Evolutionary conservation across 1,140 invertebrate genomes (phyloP), one percentile per base, ranked within the genome.

Genomic region (Drosophila yakuba): DNA sequence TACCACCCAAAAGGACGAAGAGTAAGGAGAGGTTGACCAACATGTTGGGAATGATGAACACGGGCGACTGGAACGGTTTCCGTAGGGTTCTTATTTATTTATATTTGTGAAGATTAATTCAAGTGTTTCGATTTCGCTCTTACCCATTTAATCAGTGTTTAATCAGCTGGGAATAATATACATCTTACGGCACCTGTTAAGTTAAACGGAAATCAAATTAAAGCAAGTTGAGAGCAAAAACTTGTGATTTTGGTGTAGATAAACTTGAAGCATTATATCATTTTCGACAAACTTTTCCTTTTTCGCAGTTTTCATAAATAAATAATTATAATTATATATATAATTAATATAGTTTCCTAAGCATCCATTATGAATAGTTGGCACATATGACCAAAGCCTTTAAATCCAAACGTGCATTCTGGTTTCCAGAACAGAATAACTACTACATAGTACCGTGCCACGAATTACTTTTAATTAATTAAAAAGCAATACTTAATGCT

Each of bases 11-110:
- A 17, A 80, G 20, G 11, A 39, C 8, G 3, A 45, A 7, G 11
- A 71, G 12, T 1, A 72, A 15, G 4, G 55, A 23, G 17, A 38
- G n/a, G 35, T 61, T 81, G 6, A 15, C 8, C 39, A 43, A 10
- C 44, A 74, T 41, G 14, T 43, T 45, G 23, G 32, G 17, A 11
- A 36, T 25, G 20, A 15, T 45, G 25, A 12, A 10, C 2, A 7
- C 14, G 50, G 14, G 23, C 11, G 66, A 80, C 58, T 80, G 56
- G 64, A 28, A 7, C 38, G 23, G 36, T 50, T 43, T 23, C 20
- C 45, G n/a, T 10, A 10, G 8, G 20, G 15, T 39, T 44, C 6
- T 2, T 17, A 20, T 50, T 28, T 14, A 36, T 48, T 41, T 43
- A 41, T 14, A 36, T 48, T 48, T 69, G 69, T 57, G 47, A 41